Evolutionary conservation across 2,888 invertebrate species (phyloP).

Genomic region (Agonopterix subpropinquella): DNA sequence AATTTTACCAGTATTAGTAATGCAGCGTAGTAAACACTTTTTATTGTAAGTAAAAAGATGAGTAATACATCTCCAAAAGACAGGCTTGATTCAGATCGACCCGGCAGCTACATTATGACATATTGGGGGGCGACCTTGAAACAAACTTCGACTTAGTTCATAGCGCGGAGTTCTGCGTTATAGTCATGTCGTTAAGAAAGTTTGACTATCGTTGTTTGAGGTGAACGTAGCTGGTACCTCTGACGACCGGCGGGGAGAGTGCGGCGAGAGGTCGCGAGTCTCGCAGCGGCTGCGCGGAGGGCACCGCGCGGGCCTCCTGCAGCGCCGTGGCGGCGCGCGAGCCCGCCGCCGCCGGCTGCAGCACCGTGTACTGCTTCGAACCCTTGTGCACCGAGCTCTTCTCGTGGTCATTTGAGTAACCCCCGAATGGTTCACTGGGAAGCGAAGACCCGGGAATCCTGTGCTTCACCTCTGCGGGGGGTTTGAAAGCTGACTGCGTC

Average conservation of each 20-base stretch:
- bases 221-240: conserved; percentile 76
- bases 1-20: neutral
- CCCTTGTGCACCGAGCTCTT: conserved; percentile 55
- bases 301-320: conserved; percentile 81
- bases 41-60: neutral
- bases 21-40: neutral
- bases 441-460: conserved; percentile 52
- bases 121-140: conserved; percentile 62
- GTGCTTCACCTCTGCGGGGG: conserved; percentile 81
- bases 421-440: conserved; percentile 84
- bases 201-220: conserved; percentile 50
- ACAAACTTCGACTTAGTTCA: conserved; percentile 65
- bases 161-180: conserved; percentile 58
- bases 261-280: conserved; percentile 64
- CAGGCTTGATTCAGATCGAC: conserved; percentile 22
- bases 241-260: conserved; percentile 85
- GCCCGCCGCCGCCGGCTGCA: conserved; percentile 88
- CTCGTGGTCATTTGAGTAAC: conserved; percentile 77
- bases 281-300: conserved; percentile 67
- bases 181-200: conserved; percentile 66
- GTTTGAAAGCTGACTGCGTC: conserved; percentile 87
- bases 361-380: conserved; percentile 90
- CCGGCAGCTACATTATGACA: conserved; percentile 38
- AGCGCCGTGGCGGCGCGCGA: conserved; percentile 88
- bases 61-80: neutral